Base-by-base conservation (phyloP, 1,140 invertebrate species). In the Habropoda laboriosa region DNA sequence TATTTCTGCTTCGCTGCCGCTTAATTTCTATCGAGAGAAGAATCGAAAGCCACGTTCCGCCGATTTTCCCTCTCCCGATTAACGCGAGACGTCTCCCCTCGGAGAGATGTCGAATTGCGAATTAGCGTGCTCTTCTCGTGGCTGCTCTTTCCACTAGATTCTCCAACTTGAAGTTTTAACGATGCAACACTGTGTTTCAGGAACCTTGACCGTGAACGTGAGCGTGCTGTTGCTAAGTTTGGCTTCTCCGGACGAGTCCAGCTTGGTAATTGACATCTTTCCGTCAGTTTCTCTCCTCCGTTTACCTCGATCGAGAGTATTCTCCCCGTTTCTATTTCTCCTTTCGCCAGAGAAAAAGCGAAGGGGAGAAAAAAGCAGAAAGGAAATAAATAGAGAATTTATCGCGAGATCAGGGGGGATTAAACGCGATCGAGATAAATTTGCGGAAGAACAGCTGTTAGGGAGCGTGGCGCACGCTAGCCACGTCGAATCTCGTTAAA, bases 171-270 rank as follows among this genome's bases (percentile, higher is more conserved):
- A n/a, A 13, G 27, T 0, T 60, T 45, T 73, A 70, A 40, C 47
- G 67, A 47, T 63, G 18, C 40, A 35, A 45, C 66, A 30, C 42
- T 86, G 45, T 81, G 84, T 86, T 86, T 88, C 94, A 97, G 97
- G 96, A 92, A 96, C 97, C 87, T 95, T 98, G 90, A 96, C 96
- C 83, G 97, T 98, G 74, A 98, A 98, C 93, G 97, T 98, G 90
- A 98, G 97, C 93, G 97, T 98, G 81, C 94, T 98, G 91, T 94
- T 98, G 86, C 95, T 98, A 91, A 98, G 97, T 93, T 95, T 98
- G 92, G 97, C 97, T 88, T 98, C 97, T 79, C 97, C 97, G 66
- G 97, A 98, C 93, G 97, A 98, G 94, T 98, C 97, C 89, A 98
- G 97, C 94, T 94, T 98, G 95, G 97, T 98, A 95, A 88, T 85